These are phyloP conservation scores for Lanius ludovicianus DNA, from an alignment of 2,113 vertebrate species.

Conservation along the genomic window DNA sequence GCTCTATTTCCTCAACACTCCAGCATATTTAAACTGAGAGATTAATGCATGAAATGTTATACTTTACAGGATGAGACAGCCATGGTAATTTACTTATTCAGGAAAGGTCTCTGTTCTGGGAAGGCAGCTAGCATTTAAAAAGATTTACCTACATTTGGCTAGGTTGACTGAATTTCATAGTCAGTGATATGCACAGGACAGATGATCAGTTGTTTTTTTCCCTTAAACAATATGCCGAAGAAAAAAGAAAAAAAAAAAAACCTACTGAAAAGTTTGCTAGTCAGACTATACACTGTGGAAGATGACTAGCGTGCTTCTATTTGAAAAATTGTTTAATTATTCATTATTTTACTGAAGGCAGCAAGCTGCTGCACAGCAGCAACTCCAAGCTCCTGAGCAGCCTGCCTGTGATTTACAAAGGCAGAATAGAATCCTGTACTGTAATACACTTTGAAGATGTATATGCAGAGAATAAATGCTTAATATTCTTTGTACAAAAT, in stretches of 20 bases:
- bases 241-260: not conserved
- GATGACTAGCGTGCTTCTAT: not conserved
- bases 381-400: not conserved
- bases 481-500: not conserved
- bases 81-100: not conserved
- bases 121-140: not conserved
- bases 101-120: not conserved
- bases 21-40: not conserved
- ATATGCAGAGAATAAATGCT: not conserved
- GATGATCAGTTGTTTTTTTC: not conserved
- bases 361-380: not conserved
- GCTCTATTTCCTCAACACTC: not conserved
- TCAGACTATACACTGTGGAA: not conserved
- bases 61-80: not conserved
- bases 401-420: not conserved
- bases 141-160: not conserved
- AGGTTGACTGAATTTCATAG: not conserved
- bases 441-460: not conserved
- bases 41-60: not conserved
- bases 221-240: fast-evolving
- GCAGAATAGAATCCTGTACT: not conserved
- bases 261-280: not conserved
- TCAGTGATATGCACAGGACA: not conserved
- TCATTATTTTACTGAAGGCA: not conserved
- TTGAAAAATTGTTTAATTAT: not conserved